Evolutionary conservation across 2,797 vertebrate genomes (phyloP).

Genomic region (Odontamblyopus lacepedii): DNA sequence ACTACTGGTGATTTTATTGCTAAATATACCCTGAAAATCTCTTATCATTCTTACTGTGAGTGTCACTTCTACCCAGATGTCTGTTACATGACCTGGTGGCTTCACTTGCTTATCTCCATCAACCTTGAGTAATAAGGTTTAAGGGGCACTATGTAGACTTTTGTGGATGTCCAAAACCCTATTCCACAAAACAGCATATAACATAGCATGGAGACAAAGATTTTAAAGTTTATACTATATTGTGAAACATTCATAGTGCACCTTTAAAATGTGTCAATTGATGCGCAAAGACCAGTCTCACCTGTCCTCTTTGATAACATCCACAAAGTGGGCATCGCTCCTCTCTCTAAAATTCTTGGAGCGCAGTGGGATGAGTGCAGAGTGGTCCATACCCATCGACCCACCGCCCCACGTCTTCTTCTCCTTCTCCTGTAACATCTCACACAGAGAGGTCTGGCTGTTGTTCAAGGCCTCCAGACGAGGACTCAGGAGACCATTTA

Average conservation of each 20-base stretch:
- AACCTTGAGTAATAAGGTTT: neutral
- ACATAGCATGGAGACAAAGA: neutral
- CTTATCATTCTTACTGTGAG: neutral
- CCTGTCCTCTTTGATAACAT: conserved; percentile 99
- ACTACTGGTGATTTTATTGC: neutral
- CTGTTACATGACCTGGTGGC: neutral
- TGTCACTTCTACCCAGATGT: neutral
- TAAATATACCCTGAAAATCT: neutral
- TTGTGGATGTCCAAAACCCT: too few species aligned
- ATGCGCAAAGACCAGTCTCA: conserved; percentile 50
- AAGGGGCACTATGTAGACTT: neutral
- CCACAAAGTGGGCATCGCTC: conserved; percentile 97
- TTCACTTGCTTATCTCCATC: neutral
- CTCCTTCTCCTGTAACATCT: conserved; percentile 93
- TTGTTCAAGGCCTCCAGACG: conserved; percentile 87
- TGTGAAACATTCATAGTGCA: neutral
- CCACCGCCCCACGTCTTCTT: conserved; percentile 85
- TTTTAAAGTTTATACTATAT: neutral
- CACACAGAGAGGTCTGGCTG: conserved; percentile 94
- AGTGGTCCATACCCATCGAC: conserved; percentile 86
- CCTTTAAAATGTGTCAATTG: neutral
- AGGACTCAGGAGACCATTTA: conserved; percentile 91
- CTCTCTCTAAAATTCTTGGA: conserved; percentile 97
- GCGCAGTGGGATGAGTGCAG: conserved; percentile 90
- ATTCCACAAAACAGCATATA: neutral